Evolutionary conservation across 2,797 vertebrate genomes (phyloP).

Genomic region (Enteromius anoplus): DNA sequence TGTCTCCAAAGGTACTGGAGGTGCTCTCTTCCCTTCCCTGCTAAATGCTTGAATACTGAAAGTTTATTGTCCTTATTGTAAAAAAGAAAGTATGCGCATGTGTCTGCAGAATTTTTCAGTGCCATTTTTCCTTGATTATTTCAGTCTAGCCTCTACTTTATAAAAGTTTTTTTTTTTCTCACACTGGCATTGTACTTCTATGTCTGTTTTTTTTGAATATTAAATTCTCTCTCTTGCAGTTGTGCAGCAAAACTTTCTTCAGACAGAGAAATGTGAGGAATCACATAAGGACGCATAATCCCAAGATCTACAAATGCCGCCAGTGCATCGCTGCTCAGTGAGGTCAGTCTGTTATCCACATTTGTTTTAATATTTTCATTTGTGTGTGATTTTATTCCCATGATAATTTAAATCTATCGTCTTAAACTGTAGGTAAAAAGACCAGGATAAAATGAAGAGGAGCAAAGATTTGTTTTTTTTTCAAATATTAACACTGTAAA

Average conservation of each 20-base stretch:
- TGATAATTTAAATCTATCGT: slow-evolving; percentile 5
- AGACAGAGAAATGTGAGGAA: slow-evolving; percentile 80
- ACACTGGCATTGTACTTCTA: background rate
- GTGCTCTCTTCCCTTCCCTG: too few relatives aligned
- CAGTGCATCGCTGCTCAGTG: slow-evolving; percentile 77
- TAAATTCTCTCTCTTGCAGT: slow-evolving; percentile 63
- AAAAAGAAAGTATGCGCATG: background rate
- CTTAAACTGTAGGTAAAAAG: slow-evolving; percentile 45
- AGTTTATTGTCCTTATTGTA: background rate
- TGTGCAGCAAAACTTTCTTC: slow-evolving; percentile 85
- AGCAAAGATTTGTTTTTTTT: slow-evolving; percentile 33
- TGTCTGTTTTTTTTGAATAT: background rate
- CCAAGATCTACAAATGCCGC: slow-evolving; percentile 82
- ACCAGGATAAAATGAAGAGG: slow-evolving; percentile 45
- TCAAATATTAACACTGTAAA: slow-evolving; percentile 74
- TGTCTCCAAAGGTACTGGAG: background rate
- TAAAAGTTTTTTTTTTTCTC: background rate
- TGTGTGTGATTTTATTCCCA: background rate
- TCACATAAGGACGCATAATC: slow-evolving; percentile 82
- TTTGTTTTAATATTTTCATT: background rate
- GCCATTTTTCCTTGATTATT: background rate
- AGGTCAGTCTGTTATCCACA: slow-evolving; percentile 51
- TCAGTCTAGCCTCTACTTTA: background rate
- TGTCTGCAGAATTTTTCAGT: background rate
- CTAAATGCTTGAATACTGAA: background rate